These are phyloP conservation scores for Andrena bicolor DNA, from an alignment of 2,888 invertebrate species.

Conservation along the genomic window DNA sequence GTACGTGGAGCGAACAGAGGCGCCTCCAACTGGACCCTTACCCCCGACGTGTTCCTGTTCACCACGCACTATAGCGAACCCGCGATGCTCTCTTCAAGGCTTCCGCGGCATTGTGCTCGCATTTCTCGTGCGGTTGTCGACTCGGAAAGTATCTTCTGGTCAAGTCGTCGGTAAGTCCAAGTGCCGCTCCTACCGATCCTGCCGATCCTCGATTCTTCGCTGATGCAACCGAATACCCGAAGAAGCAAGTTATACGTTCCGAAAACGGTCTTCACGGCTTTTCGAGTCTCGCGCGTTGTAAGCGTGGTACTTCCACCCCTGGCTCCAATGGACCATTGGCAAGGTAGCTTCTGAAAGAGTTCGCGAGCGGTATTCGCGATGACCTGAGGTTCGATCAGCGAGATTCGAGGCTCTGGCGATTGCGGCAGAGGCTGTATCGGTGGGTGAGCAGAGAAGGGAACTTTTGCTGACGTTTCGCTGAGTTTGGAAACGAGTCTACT, in stretches of 20 bases:
- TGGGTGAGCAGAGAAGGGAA: background rate
- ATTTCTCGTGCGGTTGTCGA: slow-evolving; percentile 85
- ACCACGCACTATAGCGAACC: slow-evolving; percentile 71
- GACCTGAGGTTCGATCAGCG: background rate
- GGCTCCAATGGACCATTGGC: background rate
- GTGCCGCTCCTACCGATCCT: background rate
- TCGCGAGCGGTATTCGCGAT: background rate
- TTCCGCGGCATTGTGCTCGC: slow-evolving; percentile 80
- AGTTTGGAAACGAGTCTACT: background rate
- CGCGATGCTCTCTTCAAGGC: slow-evolving; percentile 77
- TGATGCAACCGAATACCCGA: background rate
- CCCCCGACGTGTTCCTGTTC: slow-evolving; percentile 75
- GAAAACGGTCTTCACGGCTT: background rate
- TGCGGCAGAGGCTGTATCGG: background rate
- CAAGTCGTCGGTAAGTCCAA: slow-evolving; percentile 81
- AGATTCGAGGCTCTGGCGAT: background rate
- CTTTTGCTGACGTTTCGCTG: background rate
- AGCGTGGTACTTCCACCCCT: background rate
- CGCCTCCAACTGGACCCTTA: slow-evolving; percentile 70
- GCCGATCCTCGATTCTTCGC: background rate
- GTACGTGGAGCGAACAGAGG: slow-evolving; percentile 74
- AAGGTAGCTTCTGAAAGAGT: background rate
- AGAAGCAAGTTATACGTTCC: no score
- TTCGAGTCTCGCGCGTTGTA: background rate
- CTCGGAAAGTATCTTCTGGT: slow-evolving; percentile 84